Conservation (phyloP, 2,797 vertebrate genomes). For the Oryzias sinensis region DNA sequence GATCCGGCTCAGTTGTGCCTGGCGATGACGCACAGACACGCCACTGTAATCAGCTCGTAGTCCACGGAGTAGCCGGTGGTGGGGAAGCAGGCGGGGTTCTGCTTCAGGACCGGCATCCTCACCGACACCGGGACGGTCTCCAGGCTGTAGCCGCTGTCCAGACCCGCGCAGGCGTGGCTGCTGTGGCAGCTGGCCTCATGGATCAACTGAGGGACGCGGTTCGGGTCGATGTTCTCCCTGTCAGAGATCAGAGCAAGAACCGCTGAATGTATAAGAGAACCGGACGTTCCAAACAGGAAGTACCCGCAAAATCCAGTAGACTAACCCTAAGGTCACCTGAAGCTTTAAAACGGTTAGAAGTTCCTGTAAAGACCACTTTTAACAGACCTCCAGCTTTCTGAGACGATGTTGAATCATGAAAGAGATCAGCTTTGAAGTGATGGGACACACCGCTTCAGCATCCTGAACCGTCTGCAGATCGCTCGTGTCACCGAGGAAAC, state of each 20-base stretch:
- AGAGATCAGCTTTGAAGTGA: too few relatives aligned
- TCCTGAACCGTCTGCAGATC: too few relatives aligned
- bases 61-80: conserved; percentile 70
- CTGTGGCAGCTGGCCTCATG: conserved; percentile 76
- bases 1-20: conserved; percentile 57
- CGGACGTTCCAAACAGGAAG: too few relatives aligned
- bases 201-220: conserved; percentile 76
- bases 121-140: conserved; percentile 77
- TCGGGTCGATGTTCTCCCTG: conserved; percentile 74
- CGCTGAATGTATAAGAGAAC: too few relatives aligned
- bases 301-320: too few relatives aligned
- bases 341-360: too few relatives aligned
- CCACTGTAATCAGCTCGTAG: conserved; percentile 77
- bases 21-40: conserved; percentile 78
- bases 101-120: conserved; percentile 76
- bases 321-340: neutral
- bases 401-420: too few relatives aligned
- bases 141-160: conserved; percentile 60
- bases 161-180: conserved; percentile 68
- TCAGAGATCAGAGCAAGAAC: conserved; percentile 2
- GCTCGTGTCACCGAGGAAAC: too few relatives aligned
- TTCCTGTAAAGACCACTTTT: too few relatives aligned
- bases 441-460: too few relatives aligned
- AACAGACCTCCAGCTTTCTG: too few relatives aligned
- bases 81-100: conserved; percentile 69